Percentiles rank a stretch among this genome's conserved stretches.
These are phyloP conservation scores for Theodoxus fluviatilis DNA, from an alignment of 2,888 invertebrate species.

Conservation along the genomic window DNA sequence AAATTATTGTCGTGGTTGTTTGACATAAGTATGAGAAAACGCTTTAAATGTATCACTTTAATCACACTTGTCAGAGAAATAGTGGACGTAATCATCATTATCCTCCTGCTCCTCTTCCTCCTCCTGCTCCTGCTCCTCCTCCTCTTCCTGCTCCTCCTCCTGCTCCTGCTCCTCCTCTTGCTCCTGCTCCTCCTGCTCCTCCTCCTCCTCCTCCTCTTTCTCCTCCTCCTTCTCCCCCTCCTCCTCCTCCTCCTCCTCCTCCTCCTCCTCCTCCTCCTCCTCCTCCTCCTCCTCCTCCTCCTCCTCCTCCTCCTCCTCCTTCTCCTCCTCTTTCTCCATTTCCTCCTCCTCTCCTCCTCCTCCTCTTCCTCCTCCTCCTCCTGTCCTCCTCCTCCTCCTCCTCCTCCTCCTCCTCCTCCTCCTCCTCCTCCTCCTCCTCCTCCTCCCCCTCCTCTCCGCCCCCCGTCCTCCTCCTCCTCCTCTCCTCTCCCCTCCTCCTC, in stretches of 20 bases:
- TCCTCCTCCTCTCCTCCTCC: no score
- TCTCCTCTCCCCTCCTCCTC: background rate
- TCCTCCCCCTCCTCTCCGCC: background rate
- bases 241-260: background rate
- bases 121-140: background rate
- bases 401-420: background rate
- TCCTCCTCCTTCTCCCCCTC: background rate
- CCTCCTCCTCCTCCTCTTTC: background rate
- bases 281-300: background rate
- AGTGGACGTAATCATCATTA: no score
- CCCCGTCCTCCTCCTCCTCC: background rate
- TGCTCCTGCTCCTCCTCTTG: background rate
- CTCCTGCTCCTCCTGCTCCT: background rate
- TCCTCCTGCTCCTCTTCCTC: no score
- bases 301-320: background rate
- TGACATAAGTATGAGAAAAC: no score
- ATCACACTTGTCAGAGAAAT: no score
- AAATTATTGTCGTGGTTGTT: no score
- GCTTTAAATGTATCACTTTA: no score
- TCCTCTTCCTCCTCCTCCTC: no score
- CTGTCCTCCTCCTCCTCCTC: background rate
- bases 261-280: background rate
- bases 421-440: background rate
- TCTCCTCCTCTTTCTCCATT: conserved; percentile 4
- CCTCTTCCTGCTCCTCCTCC: background rate